Evolutionary conservation across 2,888 invertebrate species (phyloP).

Genomic region (Apodemia duryi): DNA sequence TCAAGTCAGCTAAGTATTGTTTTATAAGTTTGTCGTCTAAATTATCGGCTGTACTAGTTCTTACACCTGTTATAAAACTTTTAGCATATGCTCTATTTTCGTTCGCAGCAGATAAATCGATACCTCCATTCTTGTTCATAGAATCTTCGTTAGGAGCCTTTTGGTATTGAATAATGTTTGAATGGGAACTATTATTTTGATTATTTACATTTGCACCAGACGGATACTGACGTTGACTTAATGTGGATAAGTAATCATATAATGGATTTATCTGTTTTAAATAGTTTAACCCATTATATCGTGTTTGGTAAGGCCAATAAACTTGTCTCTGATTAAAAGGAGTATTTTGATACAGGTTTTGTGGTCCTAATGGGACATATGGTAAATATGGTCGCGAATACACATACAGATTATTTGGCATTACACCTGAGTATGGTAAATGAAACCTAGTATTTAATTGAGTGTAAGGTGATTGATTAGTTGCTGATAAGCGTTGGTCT

Average conservation of each 20-base stretch:
- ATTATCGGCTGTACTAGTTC: not conserved
- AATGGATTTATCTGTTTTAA: not conserved
- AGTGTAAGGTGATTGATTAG: not conserved
- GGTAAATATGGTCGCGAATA: not conserved
- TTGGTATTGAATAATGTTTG: not conserved
- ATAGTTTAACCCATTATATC: not conserved
- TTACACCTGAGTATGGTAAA: not conserved
- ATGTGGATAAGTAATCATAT: not conserved
- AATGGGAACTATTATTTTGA: not conserved
- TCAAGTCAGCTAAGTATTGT: not conserved
- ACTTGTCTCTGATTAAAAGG: not conserved
- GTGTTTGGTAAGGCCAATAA: not conserved
- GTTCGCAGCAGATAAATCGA: not conserved
- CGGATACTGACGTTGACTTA: not conserved
- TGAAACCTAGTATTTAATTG: not conserved
- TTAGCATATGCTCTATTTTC: not conserved
- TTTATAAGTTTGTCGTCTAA: not conserved
- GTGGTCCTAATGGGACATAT: not conserved
- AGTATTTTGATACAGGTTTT: not conserved
- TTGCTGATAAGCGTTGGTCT: not conserved
- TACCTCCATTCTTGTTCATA: not conserved
- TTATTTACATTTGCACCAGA: not conserved
- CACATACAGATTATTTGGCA: not conserved
- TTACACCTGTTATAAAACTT: too few species aligned
- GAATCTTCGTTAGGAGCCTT: not conserved